Evolutionary conservation across 1,140 invertebrate species (phyloP), one percentile per base, ranked within the genome.

Genomic region (Drosophila tropicalis): DNA sequence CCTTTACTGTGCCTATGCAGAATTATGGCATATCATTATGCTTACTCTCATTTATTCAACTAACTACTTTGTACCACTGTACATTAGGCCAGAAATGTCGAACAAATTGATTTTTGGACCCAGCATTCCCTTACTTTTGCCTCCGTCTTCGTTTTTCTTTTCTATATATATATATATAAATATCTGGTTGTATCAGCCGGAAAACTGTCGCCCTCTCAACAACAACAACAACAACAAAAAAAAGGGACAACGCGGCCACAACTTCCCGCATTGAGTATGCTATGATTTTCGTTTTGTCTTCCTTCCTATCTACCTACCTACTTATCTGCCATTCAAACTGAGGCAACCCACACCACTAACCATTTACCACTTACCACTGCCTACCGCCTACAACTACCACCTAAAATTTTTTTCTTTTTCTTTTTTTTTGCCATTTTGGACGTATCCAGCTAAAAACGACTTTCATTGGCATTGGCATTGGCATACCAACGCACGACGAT

Each of bases 101-200:
- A 62, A 62, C 40, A 74, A 75, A 75, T 75, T 75, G 72, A 75
- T 75, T 75, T 75, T 75, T 72, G 56, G 34, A 39, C 63, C 63
- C 63, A 56, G 63, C 63, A 58, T 54, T 66, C 32, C 13, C 32
- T 13, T n/a, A n/a, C 72, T 75, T 56, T 47, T 57, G 64, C 68
- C 13, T 54, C 22, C 55, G 15, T 74, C 36, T 39, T 2, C 32
- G 7, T 36, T 5, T 10, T 36, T 2, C 5, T 75, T 55, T 39
- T 64, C 57, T 75, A 13, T 55, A 29, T 61, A 19, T 67, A 57
- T 51, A 22, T 56, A 25, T 67, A 57, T 40, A 22, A 4, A 19
- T 51, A 12, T 51, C 25, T 15, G 51, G 36, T 72, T 55, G 51
- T 29, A 69, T 58, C 41, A 36, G 62, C 72, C 57, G 29, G 65